These are phyloP conservation scores for Enchytraeus crypticus DNA, from an alignment of 2,888 invertebrate genomes.

Conservation along the genomic window DNA sequence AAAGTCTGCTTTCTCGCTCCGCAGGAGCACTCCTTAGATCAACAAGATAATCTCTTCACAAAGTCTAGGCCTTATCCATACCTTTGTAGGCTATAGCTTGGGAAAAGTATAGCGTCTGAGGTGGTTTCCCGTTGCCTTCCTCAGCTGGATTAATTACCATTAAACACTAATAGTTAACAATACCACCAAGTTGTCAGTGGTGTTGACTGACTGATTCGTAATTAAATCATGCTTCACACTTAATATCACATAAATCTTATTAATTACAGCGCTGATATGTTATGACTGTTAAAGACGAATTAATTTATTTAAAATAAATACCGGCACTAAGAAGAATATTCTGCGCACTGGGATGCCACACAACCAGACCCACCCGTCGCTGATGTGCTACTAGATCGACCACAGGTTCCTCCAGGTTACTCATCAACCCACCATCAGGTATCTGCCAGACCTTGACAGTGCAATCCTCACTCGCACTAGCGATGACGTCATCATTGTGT, in stretches of 20 bases:
- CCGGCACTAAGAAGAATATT: slow-evolving; percentile 84
- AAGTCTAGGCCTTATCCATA: no score
- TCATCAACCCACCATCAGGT: slow-evolving; percentile 71
- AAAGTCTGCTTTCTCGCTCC: no score
- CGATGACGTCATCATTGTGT: slow-evolving; percentile 91
- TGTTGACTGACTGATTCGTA: no score
- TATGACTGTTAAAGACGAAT: background rate
- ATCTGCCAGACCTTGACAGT: slow-evolving; percentile 79
- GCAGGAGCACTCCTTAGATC: no score
- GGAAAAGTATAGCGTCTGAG: no score
- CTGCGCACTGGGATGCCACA: slow-evolving; percentile 88
- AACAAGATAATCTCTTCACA: no score
- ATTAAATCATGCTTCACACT: no score
- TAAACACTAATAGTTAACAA: no score
- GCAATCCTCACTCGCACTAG: slow-evolving; percentile 88
- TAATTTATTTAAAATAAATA: slow-evolving; percentile 25
- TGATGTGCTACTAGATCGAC: slow-evolving; percentile 83
- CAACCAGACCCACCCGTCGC: slow-evolving; percentile 76
- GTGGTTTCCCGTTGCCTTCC: no score
- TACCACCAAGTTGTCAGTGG: no score
- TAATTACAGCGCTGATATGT: background rate
- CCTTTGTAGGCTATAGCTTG: no score
- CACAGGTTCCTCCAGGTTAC: slow-evolving; percentile 60
- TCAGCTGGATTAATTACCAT: no score
- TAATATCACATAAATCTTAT: background rate